Evolutionary conservation across 2,797 vertebrate genomes (phyloP), one percentile per base, ranked within the genome.

Genomic region (Pseudochromis fuscus): DNA sequence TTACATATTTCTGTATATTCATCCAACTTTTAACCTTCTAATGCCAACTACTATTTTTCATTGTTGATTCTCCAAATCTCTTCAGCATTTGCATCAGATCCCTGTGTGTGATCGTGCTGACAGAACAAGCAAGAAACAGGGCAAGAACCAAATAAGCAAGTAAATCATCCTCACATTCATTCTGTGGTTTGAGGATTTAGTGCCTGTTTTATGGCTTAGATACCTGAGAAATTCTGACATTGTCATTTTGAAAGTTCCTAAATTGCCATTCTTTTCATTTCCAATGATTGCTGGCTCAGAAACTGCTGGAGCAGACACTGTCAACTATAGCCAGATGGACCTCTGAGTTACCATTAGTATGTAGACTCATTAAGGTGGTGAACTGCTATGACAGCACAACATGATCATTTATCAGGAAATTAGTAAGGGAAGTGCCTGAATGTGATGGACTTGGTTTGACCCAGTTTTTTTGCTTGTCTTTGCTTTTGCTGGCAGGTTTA

Each of bases 401-500:
- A 23, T 28, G 27, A n/a, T 51, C 35, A 57, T 40, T 46, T 23
- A 46, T 40, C 58, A 58, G 79, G 51, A 68, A 67, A 19, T 67
- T 11, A 31, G 49, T 64, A 42, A 50, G 60, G 62, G 51, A 78
- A 58, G 59, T 28, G 27, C 0, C 35, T 53, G 51, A 28, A 33
- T 53, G 30, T 18, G 52, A 73, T 27, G 66, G 53, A 70, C 27
- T 15, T 45, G 8, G 40, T 10, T 4, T 58, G 61, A 59, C 38
- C 64, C 62, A 72, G 58, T 56, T 27, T 35, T 12, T 49, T n/a
- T 56, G 21, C 60, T 50, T 60, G 48, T 72, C 31, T 45, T 24
- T 13, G 10, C 13, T 19, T 0, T 6, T 33, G n/a, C 50, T 16
- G 9, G 25, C 37, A 18, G 57, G 24, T 45, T 66, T 19, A 8